Evolutionary conservation across 2,888 invertebrate species (phyloP), one percentile per base, ranked within the genome.

Genomic region (Smittia sp.): DNA sequence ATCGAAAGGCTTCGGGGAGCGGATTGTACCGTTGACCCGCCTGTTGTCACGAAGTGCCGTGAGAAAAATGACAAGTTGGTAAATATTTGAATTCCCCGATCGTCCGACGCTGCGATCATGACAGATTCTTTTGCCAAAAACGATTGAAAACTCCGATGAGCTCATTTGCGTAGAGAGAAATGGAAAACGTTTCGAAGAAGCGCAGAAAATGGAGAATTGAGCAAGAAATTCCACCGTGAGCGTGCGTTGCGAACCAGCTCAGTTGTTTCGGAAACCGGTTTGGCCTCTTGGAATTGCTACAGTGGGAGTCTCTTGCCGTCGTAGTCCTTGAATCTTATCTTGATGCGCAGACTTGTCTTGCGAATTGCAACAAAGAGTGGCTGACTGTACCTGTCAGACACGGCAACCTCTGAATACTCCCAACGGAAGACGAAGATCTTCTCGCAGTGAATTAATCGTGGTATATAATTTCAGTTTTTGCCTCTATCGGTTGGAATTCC

Each of bases 51-150:
- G 58, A 58, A 58, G 22, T 18, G 11, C 13, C 39, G 66, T 66
- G 66, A 39, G 66, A 66, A 66, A 32, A 66, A 66, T 66, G 66
- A 39, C 66, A 66, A 66, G n/a, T 39, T 66, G 66, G 66, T 66
- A 66, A 66, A 66, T 66, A 66, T 39, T 63, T 25, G n/a, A 46
- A 32, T 6, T 6, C 9, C 3, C 3, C 32, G 32, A 32, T 32
- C 32, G 32, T 32, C 9, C 32, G 46, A 13, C 46, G 11, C 46
- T 46, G 32, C 9, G 32, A 46, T 15, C 3, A n/a, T 46, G 15
- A 46, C 6, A 46, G 46, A 46, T 46, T 46, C 46, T 46, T 46
- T n/a, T 46, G 46, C 46, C 11, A 46, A n/a, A 46, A 46, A 6
- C 15, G 3, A 11, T 46, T 15, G 46, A 46, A 46, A 20, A 62